Conservation (phyloP, 2,888 invertebrate genomes). For the Erebia ligea region DNA sequence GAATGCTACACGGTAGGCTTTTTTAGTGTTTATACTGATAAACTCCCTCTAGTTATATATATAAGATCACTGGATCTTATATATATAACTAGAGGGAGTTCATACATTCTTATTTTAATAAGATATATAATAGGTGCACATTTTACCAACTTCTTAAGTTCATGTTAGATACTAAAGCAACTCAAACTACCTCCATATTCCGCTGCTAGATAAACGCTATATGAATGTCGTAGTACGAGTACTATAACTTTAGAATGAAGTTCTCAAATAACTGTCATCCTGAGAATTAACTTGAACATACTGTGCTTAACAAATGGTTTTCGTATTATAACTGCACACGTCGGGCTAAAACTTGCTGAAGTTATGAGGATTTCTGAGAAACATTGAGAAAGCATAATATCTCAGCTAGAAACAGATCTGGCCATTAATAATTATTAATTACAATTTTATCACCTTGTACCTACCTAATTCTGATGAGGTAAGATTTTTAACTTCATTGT, state of each 20-base stretch:
- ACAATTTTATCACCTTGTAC: too few species aligned
- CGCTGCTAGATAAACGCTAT: conserved; percentile 11
- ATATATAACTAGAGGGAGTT: too few species aligned
- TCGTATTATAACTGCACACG: neutral
- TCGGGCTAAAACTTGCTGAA: conserved; percentile 2
- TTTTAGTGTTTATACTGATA: too few species aligned
- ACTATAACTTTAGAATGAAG: conserved; percentile 8
- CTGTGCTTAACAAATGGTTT: conserved; percentile 8
- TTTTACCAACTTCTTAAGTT: neutral
- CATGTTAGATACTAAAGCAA: conserved; percentile 9
- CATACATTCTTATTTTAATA: too few species aligned
- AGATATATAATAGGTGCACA: too few species aligned
- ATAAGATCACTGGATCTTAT: too few species aligned
- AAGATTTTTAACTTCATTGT: too few species aligned
- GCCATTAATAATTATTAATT: too few species aligned
- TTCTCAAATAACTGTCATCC: conserved; percentile 11
- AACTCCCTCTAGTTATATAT: too few species aligned
- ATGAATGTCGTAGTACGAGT: conserved; percentile 8
- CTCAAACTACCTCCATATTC: conserved; percentile 2
- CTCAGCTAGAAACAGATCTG: too few species aligned
- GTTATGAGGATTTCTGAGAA: neutral
- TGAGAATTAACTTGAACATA: conserved; percentile 18
- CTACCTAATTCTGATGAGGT: too few species aligned
- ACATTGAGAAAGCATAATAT: neutral
- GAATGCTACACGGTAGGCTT: neutral